phyloP scores from a whole-genome alignment of 2,113 vertebrate species.

The Meleagris gallopavo region DNA sequence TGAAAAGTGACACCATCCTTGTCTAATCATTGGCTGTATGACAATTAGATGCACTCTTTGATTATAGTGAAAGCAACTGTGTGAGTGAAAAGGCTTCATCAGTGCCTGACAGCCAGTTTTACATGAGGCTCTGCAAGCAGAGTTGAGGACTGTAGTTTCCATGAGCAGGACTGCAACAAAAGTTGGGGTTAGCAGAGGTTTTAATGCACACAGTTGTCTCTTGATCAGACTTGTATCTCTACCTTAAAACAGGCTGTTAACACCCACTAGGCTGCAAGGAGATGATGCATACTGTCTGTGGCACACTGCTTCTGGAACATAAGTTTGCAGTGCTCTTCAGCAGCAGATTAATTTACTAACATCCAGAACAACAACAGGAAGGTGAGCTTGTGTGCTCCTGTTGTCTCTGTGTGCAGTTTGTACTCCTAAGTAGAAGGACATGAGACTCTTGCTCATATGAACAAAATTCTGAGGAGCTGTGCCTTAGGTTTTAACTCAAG shows the following conservation, averaged over 20 bases:
- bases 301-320: background rate
- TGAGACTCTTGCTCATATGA: background rate
- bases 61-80: background rate
- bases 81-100: background rate
- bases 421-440: background rate
- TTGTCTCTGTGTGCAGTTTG: background rate
- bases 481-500: background rate
- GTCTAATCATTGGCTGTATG: background rate
- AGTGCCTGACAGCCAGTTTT: background rate
- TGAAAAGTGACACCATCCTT: background rate
- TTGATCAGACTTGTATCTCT: background rate
- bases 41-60: background rate
- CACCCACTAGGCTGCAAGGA: background rate
- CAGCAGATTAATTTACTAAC: background rate
- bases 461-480: background rate
- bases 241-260: background rate
- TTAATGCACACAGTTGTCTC: background rate
- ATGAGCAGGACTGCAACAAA: background rate
- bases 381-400: fast-evolving
- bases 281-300: fast-evolving
- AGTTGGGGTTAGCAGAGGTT: background rate
- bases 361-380: background rate
- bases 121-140: background rate
- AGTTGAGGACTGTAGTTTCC: background rate
- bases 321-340: background rate